These are phyloP conservation scores for Drosophila hydei DNA, from an alignment of 1,140 invertebrate genomes.

Conservation along the genomic window DNA sequence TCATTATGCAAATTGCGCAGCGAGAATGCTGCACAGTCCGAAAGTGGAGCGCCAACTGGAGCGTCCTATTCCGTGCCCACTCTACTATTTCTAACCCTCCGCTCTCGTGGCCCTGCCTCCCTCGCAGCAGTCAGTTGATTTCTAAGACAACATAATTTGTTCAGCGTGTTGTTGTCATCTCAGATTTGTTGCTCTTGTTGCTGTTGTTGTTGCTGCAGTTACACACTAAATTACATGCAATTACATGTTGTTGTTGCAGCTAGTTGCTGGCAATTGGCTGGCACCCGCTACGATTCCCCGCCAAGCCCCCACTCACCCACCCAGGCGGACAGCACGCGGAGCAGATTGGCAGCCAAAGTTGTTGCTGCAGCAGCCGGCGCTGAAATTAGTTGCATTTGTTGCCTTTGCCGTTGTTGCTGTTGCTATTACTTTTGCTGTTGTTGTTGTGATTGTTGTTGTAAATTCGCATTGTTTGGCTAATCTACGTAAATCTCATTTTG, in stretches of 20 bases:
- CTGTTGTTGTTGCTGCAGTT: constrained; percentile 63
- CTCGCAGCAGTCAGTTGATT: constrained; percentile 49
- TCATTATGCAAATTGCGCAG: constrained; percentile 77
- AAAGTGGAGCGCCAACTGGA: constrained; percentile 5
- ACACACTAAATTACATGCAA: constrained; percentile 82
- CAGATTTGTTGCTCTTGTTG: constrained; percentile 48
- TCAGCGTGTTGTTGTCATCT: constrained; percentile 75
- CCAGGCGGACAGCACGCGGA: constrained; percentile 43
- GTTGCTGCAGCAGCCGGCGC: constrained; percentile 41
- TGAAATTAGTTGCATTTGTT: constrained; percentile 63
- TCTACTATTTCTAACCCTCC: background rate
- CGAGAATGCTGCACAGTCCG: constrained; percentile 27
- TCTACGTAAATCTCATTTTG: constrained; percentile 77
- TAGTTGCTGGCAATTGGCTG: constrained; percentile 45
- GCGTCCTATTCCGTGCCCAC: background rate
- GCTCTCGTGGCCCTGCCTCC: constrained; percentile 4
- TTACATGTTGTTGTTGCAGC: constrained; percentile 59
- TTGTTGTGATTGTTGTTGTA: constrained; percentile 57
- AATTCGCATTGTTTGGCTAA: constrained; percentile 82
- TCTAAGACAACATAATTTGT: constrained; percentile 77
- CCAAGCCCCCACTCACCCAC: background rate
- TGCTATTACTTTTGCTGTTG: constrained; percentile 5
- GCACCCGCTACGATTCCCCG: background rate
- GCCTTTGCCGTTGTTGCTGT: background rate
- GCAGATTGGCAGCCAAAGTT: constrained; percentile 60